phyloP scores from a whole-genome alignment of 2,113 vertebrate species.

The Syngnathus floridae region DNA sequence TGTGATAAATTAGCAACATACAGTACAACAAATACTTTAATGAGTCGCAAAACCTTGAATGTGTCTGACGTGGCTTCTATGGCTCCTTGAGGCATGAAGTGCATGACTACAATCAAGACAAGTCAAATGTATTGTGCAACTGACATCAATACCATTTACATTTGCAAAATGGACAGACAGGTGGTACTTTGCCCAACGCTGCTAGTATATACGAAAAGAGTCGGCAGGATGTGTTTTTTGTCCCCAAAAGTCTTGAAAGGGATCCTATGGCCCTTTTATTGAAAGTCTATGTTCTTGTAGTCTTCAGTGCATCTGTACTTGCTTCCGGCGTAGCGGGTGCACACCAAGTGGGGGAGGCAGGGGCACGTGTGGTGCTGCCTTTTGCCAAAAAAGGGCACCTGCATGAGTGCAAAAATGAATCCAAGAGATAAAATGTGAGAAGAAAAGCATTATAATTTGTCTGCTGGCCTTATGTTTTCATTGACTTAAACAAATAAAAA shows the following conservation, averaged over 20 bases:
- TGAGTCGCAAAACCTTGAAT: conserved; percentile 30
- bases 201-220: neutral
- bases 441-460: no score
- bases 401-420: conserved; percentile 8
- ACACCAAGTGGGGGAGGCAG: conserved; percentile 76
- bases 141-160: conserved; percentile 14
- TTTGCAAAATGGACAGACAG: neutral
- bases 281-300: conserved; percentile 81
- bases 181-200: neutral
- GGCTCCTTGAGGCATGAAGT: neutral
- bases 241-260: conserved; percentile 10
- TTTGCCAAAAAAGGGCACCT: conserved; percentile 82
- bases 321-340: conserved; percentile 67
- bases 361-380: conserved; percentile 83
- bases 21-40: conserved; percentile 16
- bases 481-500: no score
- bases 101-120: no score
- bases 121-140: conserved; percentile 37
- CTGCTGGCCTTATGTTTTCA: no score
- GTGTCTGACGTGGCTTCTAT: conserved; percentile 11
- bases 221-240: neutral
- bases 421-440: no score
- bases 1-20: conserved; percentile 35
- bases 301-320: conserved; percentile 77
- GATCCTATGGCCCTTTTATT: conserved; percentile 17